Conservation (phyloP, 2,888 invertebrate species). For the Fragum whitleyi region DNA sequence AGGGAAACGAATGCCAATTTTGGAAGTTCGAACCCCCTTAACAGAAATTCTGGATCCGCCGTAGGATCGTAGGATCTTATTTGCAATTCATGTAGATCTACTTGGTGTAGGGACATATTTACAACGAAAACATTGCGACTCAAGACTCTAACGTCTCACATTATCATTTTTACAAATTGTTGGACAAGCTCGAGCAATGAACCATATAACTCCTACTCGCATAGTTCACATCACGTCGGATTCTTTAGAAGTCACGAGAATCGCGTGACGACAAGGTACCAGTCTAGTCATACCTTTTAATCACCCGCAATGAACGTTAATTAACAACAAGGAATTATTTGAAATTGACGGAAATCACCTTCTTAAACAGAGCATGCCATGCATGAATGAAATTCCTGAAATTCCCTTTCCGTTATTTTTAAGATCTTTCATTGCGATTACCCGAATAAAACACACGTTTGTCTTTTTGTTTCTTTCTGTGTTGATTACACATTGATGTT, state of each 20-base stretch:
- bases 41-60: no score
- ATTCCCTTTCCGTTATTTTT: conserved; percentile 10
- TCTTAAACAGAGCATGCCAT: conserved; percentile 5
- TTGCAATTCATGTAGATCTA: no score
- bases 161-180: no score
- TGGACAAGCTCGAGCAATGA: no score
- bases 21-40: no score
- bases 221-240: not conserved
- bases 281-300: conserved; percentile 17
- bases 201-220: not conserved
- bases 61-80: no score
- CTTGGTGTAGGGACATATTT: no score
- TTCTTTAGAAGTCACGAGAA: not conserved
- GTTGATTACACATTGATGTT: not conserved
- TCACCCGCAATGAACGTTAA: conserved; percentile 25
- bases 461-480: conserved; percentile 1
- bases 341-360: conserved; percentile 14
- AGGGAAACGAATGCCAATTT: no score
- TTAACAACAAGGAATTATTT: conserved; percentile 24
- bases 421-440: not conserved
- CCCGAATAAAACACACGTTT: not conserved
- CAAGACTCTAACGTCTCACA: no score
- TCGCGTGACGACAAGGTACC: conserved; percentile 22
- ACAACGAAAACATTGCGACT: no score
- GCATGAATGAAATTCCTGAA: conserved; percentile 8